Percentiles rank a stretch among this genome's conserved stretches.
These are phyloP conservation scores for Anguilla pacifica DNA, from an alignment of 2,797 vertebrate genomes.

Conservation along the genomic window DNA sequence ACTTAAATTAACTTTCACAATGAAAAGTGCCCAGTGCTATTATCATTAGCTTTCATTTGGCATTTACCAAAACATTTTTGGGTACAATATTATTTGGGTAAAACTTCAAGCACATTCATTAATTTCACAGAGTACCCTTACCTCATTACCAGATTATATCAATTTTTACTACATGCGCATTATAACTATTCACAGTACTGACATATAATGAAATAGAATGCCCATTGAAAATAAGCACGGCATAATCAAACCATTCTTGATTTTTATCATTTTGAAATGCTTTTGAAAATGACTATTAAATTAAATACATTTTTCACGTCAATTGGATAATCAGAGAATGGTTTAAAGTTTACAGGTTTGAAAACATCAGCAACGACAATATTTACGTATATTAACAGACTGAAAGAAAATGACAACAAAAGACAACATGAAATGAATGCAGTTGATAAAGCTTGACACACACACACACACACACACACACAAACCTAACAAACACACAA, in stretches of 20 bases:
- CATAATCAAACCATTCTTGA: neutral
- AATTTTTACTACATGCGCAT: neutral
- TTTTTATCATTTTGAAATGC: neutral
- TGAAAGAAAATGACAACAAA: conserved; percentile 9
- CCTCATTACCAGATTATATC: neutral
- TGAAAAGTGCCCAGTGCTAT: neutral
- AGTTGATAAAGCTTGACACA: neutral
- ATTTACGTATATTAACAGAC: conserved; percentile 16
- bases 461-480: conserved; percentile 47
- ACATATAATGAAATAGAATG: neutral
- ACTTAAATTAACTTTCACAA: neutral
- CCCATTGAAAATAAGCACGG: neutral
- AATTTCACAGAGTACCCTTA: neutral
- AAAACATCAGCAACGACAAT: conserved; percentile 17
- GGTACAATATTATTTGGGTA: neutral
- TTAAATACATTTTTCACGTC: neutral
- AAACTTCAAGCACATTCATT: neutral
- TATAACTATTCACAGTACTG: neutral
- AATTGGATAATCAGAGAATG: conserved; percentile 3
- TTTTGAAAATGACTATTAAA: neutral
- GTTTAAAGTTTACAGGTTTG: conserved; percentile 3
- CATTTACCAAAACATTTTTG: neutral
- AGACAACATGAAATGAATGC: conserved; percentile 26
- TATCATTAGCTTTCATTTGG: neutral
- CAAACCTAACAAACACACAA: conserved; percentile 36